Evolutionary conservation across 2,888 invertebrate genomes (phyloP).

Genomic region (Coenonympha arcania): DNA sequence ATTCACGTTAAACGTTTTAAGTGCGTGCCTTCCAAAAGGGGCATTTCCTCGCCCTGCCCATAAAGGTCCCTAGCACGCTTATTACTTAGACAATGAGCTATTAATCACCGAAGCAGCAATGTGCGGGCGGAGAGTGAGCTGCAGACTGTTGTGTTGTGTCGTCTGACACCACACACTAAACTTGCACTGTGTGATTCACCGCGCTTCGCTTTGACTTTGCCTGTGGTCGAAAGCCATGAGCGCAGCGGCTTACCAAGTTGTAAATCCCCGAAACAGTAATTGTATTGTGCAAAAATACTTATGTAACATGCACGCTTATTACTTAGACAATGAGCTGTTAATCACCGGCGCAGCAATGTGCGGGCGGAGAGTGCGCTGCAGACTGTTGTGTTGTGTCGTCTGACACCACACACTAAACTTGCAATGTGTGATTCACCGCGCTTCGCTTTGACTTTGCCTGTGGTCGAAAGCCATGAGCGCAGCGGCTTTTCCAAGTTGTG

Average conservation of each 20-base stretch:
- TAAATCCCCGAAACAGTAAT: not conserved
- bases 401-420: conserved; percentile 8
- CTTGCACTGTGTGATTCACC: conserved; percentile 16
- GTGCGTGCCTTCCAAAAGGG: not conserved
- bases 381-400: conserved; percentile 19
- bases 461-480: not conserved
- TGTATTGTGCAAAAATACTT: no score
- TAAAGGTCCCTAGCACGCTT: conserved; percentile 18
- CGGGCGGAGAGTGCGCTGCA: conserved; percentile 22
- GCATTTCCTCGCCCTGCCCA: conserved; percentile 18
- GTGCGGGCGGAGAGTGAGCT: conserved; percentile 21
- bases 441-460: conserved; percentile 8
- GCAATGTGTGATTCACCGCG: conserved; percentile 16
- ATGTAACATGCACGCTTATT: conserved; percentile 6
- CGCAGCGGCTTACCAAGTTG: conserved; percentile 7
- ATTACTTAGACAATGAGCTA: conserved; percentile 28
- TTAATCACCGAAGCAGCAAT: conserved; percentile 26
- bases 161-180: conserved; percentile 12
- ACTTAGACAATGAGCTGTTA: conserved; percentile 31
- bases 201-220: conserved; percentile 8
- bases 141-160: conserved; percentile 18
- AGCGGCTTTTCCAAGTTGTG: conserved; percentile 7
- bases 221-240: not conserved
- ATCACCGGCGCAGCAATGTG: conserved; percentile 20
- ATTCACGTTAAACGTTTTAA: not conserved